Evolutionary conservation across 2,113 vertebrate genomes (phyloP), one percentile per base, ranked within the genome.

Genomic region (Sinocyclocheilus rhinocerous): DNA sequence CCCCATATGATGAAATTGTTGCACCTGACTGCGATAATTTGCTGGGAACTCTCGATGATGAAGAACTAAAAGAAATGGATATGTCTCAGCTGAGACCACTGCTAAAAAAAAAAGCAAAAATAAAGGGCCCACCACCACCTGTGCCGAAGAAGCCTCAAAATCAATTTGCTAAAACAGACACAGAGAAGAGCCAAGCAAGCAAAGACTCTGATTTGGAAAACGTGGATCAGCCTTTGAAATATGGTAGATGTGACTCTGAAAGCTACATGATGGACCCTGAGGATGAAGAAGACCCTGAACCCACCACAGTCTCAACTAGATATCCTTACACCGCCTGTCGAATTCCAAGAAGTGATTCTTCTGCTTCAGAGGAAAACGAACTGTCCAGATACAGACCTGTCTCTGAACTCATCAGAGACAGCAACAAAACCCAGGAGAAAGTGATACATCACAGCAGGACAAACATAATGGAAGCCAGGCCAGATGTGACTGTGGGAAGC

Each of bases 391-490:
- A 87, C 88, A 94, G 90, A 79, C 92, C 94, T 0, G 93, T 95
- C 57, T 79, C 93, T 0, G 87, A 92, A 85, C 90, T 95, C 20
- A 86, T 95, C 69, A 94, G 86, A 87, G 92, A 94, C 85, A 90
- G 73, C 1, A 92, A 93, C 88, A 91, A 92, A 85, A 87, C 90
- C 84, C 93, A 93, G 24, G 83, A 88, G n/a, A 86, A 79, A 57
- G 65, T 26, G 72, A 92, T 79, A 88, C 87, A 87, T 59, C 89
- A 88, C 36, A 36, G 87, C 79, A 79, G 33, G 57, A 36, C 80
- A 70, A 85, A 84, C 55, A 55, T 76, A 5, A 67, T 45, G 4
- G 59, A 77, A 72, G 24, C n/a, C 79, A 70, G 75, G 61, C 33
- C 70, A 83, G 86, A 70, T n/a, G 83, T 88, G 57, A 76, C 76